Percentiles rank a stretch among this genome's conserved stretches.
phyloP scores from a whole-genome alignment of 2,797 vertebrate species.

The Clarias pachynema region DNA sequence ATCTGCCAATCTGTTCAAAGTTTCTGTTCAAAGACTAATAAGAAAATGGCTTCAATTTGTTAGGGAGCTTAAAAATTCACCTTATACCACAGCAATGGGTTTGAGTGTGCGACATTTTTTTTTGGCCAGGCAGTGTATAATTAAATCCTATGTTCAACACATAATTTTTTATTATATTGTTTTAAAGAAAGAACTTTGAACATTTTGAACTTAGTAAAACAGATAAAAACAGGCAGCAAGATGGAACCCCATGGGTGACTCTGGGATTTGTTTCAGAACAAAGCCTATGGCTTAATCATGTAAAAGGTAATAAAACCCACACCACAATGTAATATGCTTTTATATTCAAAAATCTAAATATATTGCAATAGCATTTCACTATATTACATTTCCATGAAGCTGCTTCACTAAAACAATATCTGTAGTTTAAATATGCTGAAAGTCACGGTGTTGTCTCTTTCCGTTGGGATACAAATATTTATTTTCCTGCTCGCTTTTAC shows the following conservation, averaged over 20 bases:
- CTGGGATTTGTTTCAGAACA: not conserved
- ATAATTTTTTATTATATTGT: not conserved
- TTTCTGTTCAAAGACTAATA: too few relatives aligned
- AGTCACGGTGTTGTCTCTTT: not conserved
- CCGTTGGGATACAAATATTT: constrained; percentile 19
- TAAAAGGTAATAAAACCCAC: constrained; percentile 23
- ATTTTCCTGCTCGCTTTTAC: constrained; percentile 16
- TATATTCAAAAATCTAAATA: constrained; percentile 28
- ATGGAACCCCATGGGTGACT: not conserved
- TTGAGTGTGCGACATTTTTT: too few relatives aligned
- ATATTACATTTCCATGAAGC: constrained; percentile 32
- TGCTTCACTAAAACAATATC: constrained; percentile 29
- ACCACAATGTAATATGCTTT: constrained; percentile 28
- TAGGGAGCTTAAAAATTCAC: too few relatives aligned
- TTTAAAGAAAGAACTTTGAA: not conserved
- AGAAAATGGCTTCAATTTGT: too few relatives aligned
- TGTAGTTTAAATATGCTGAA: constrained; percentile 34
- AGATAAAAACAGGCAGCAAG: not conserved
- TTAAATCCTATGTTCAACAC: too few relatives aligned
- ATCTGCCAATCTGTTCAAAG: too few relatives aligned
- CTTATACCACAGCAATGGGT: too few relatives aligned
- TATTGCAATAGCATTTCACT: constrained; percentile 30
- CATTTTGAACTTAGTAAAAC: not conserved
- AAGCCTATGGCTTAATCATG: constrained; percentile 16
- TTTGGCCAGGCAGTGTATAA: too few relatives aligned